Evolutionary conservation across 2,888 invertebrate species (phyloP).

Genomic region (Dusona sp.): DNA sequence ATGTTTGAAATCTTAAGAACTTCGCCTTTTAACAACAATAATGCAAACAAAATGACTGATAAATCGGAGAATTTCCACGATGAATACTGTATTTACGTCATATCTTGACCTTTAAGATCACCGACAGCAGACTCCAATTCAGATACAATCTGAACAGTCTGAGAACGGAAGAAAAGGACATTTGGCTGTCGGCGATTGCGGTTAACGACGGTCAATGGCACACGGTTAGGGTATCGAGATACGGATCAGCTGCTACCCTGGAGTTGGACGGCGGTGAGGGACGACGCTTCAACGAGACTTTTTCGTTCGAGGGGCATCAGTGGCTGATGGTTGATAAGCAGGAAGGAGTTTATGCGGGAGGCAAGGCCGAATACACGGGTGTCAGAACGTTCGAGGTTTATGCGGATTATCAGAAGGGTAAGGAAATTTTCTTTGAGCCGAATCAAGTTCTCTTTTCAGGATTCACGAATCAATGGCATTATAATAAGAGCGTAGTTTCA

Average conservation of each 20-base stretch:
- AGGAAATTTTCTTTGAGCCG: slow-evolving; percentile 2
- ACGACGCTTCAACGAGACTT: slow-evolving; percentile 96
- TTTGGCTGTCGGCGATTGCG: slow-evolving; percentile 95
- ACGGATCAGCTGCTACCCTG: slow-evolving; percentile 96
- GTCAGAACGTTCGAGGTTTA: slow-evolving; percentile 97
- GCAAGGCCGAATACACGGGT: slow-evolving; percentile 97
- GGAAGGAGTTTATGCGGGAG: slow-evolving; percentile 97
- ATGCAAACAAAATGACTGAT: no score
- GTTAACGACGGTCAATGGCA: slow-evolving; percentile 99
- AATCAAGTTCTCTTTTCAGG: neutral
- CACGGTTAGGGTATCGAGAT: slow-evolving; percentile 95
- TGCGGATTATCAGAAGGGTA: slow-evolving; percentile 97
- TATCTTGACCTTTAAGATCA: slow-evolving; percentile 87
- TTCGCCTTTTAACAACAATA: no score
- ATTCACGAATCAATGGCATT: neutral
- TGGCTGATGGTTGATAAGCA: slow-evolving; percentile 97
- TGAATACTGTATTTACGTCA: neutral
- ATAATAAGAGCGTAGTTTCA: no score
- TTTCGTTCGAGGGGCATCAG: slow-evolving; percentile 95
- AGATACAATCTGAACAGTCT: slow-evolving; percentile 96
- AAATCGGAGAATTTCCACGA: neutral
- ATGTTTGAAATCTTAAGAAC: neutral
- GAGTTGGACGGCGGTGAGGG: slow-evolving; percentile 98
- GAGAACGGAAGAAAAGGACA: slow-evolving; percentile 94
- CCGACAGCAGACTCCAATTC: slow-evolving; percentile 95